Base-by-base conservation (phyloP, 2,888 invertebrate species). In the Imbricaverruca yamaguchii region DNA sequence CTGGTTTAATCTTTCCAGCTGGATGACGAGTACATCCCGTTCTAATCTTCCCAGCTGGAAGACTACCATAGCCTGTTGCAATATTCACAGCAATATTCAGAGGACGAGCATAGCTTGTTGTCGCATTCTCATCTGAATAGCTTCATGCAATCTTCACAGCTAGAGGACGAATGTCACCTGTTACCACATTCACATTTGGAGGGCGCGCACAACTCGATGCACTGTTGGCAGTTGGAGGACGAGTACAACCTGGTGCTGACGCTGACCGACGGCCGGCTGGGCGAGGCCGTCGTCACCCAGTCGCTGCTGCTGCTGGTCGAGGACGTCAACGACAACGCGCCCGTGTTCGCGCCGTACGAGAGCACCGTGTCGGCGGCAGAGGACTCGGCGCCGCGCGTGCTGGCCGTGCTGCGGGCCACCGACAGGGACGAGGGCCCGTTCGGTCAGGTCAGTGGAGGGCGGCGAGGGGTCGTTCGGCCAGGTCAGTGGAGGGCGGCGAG, bases 401-500 rank as follows among this genome's bases (percentile, higher is more conserved):
- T 96, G 80, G 90, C 93, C 21, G 93, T 93, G 2, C 90, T 96
- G 56, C 94, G 95, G 88, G 96, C 96, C 18, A 93, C 92, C 9
- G 96, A 96, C 87, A 91, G 92, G 80, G 96, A 96, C 86, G 94
- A 95, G 88, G 96, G 96, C 80, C 93, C 95, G 67, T 96, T 95
- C 85, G 96, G 96, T 74, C 96, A 96, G 90, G 94, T 91, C 88
- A 85, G 81, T 23, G n/a, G 12, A 23, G n/a, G 4, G 39, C 39
- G 39, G 4, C 39, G 21, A 55, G 23, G 13, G 21, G 18, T 65
- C 74, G 77, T 80, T 69, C 55, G 25, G 69, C 55, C 23, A 39
- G 39, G 39, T 39, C 39, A 39, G 39, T 39, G 39, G 39, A 1
- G 39, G 39, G 39, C 39, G 39, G 4, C 39, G 39, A 39, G 39